Evolutionary conservation across 2,113 vertebrate species (phyloP), one percentile per base, ranked within the genome.

Genomic region (Cariama cristata): DNA sequence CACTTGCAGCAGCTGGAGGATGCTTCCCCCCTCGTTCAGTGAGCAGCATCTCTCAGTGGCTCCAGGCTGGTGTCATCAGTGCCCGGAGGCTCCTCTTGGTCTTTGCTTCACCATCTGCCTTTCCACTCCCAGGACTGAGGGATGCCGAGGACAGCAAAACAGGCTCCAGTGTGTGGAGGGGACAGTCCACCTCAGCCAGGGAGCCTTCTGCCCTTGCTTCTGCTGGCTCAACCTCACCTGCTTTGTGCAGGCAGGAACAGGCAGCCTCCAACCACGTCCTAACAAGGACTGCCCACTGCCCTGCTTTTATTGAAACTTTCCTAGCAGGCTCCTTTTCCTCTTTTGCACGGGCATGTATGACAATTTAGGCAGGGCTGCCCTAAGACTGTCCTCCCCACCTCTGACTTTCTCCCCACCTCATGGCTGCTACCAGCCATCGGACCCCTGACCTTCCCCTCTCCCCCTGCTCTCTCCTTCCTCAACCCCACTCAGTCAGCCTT

Each of bases 361-460:
- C n/a, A 45, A 5, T 1, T 3, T 6, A 45, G 58, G 6, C 28
- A 86, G 28, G 44, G n/a, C 18, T 75, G 26, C 20, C 63, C 68
- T 12, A 26, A 17, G 52, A 49, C 66, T 42, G 24, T 4, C 47
- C 66, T 71, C 45, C 77, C 40, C 62, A 42, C 19, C 30, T 22
- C 21, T 44, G 45, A 71, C 60, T 26, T 55, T 64, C 32, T 67
- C 7, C 28, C 40, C 33, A 14, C 16, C 38, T 10, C 32, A 6
- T 8, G 15, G 56, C 0, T 52, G 24, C 32, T 56, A 4, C 60
- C 40, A 50, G 2, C 24, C 38, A 8, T 17, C 0, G 1, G 11
- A 75, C 11, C 56, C 58, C 35, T 35, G 71, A 2, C 7, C 53
- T 55, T 58, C 5, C 28, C 13, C 35, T 42, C 26, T 16, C 19